These are phyloP conservation scores for Furnarius figulus DNA, from an alignment of 2,113 vertebrate genomes.

Conservation along the genomic window DNA sequence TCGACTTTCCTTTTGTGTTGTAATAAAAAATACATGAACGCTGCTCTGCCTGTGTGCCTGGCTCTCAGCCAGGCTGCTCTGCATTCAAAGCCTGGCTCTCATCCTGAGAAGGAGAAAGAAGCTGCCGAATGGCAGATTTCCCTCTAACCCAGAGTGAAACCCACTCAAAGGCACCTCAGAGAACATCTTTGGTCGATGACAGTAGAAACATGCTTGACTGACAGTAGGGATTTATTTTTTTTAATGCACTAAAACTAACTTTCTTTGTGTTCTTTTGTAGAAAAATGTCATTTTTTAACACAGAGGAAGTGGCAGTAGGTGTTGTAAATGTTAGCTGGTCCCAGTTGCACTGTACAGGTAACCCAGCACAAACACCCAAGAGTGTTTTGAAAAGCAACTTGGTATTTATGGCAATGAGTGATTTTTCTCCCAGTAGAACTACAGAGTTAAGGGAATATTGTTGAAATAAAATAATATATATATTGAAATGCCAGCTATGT, in stretches of 20 bases:
- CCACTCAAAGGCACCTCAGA: background rate
- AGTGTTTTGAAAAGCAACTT: background rate
- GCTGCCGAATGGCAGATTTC: background rate
- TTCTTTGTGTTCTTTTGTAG: background rate
- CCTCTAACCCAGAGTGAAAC: background rate
- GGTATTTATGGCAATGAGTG: constrained; percentile 25
- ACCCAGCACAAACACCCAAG: background rate
- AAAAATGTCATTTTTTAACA: background rate
- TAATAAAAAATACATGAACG: constrained; percentile 40
- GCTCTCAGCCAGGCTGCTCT: background rate
- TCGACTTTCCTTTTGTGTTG: background rate
- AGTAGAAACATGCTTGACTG: background rate
- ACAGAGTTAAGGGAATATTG: constrained; percentile 8
- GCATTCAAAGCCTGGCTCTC: background rate
- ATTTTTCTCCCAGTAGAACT: background rate
- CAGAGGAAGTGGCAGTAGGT: background rate
- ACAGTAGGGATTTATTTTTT: background rate
- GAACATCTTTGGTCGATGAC: background rate
- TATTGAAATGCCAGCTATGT: constrained; percentile 23
- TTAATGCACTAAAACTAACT: background rate
- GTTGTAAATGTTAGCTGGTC: background rate
- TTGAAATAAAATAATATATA: constrained; percentile 58
- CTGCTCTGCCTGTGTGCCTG: constrained; percentile 4
- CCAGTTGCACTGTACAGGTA: background rate
- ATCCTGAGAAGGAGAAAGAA: background rate